Evolutionary conservation across 2,888 invertebrate species (phyloP).

Genomic region (Amiota minor): DNA sequence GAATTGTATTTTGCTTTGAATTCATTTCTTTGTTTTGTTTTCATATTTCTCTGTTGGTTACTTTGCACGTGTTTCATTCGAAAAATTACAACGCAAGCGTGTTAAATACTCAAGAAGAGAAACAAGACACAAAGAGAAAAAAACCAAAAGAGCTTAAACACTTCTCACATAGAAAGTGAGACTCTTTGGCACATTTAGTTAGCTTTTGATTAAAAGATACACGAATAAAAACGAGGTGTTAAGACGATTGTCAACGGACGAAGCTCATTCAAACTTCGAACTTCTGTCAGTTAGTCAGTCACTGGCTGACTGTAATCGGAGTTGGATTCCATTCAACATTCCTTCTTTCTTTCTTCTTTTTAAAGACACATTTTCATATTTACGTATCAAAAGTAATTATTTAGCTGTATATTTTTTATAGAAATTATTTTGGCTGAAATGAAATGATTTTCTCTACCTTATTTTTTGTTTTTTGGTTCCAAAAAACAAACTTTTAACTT

Average conservation of each 20-base stretch:
- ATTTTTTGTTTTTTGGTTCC: no score
- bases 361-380: no score
- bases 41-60: not conserved
- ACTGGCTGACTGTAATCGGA: not conserved
- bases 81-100: conserved; percentile 11
- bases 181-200: no score
- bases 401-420: no score
- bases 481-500: no score
- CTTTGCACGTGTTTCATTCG: conserved; percentile 5
- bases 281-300: not conserved
- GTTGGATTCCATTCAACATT: not conserved
- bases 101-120: not conserved
- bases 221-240: not conserved
- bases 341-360: not conserved
- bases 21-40: not conserved
- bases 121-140: not conserved
- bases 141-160: not conserved
- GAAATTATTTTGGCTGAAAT: no score
- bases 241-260: not conserved
- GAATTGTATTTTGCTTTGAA: not conserved
- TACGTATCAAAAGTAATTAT: no score
- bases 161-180: not conserved
- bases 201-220: not conserved
- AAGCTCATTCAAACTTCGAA: not conserved
- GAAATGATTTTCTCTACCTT: no score